These are phyloP conservation scores for Cyphomyrus discorhynchus DNA, from an alignment of 2,113 vertebrate species.

Conservation along the genomic window DNA sequence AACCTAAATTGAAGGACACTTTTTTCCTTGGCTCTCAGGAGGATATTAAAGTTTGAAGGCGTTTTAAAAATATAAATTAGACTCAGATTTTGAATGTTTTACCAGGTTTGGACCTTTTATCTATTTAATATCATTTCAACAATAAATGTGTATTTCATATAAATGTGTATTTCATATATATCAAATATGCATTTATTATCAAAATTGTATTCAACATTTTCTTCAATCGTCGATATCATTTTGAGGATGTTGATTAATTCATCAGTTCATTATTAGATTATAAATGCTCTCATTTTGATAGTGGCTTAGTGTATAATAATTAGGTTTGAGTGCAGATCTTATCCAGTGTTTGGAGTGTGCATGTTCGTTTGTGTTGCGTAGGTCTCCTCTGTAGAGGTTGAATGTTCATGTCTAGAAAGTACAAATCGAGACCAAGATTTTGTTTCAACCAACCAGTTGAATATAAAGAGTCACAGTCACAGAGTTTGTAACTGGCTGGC, in stretches of 20 bases:
- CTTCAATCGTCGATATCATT: background rate
- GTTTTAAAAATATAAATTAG: background rate
- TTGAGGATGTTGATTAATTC: background rate
- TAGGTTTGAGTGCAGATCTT: background rate
- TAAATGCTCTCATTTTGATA: background rate
- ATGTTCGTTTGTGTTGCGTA: background rate
- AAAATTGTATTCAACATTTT: background rate
- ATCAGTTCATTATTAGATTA: background rate
- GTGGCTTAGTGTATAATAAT: background rate
- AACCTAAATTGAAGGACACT: no score
- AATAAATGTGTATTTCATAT: background rate
- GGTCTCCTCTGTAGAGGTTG: background rate
- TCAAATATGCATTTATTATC: background rate
- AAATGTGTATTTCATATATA: background rate
- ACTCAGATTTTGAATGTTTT: background rate
- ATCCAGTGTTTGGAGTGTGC: background rate
- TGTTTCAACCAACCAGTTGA: no score
- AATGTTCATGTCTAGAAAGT: no score
- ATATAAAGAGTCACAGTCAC: no score
- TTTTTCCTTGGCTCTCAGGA: no score
- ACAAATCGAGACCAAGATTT: no score
- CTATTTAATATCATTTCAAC: background rate
- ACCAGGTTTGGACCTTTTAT: background rate
- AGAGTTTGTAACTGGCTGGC: no score
- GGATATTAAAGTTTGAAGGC: background rate